Evolutionary conservation across 2,888 invertebrate genomes (phyloP), one percentile per base, ranked within the genome.

Genomic region (Calameuta idolon): DNA sequence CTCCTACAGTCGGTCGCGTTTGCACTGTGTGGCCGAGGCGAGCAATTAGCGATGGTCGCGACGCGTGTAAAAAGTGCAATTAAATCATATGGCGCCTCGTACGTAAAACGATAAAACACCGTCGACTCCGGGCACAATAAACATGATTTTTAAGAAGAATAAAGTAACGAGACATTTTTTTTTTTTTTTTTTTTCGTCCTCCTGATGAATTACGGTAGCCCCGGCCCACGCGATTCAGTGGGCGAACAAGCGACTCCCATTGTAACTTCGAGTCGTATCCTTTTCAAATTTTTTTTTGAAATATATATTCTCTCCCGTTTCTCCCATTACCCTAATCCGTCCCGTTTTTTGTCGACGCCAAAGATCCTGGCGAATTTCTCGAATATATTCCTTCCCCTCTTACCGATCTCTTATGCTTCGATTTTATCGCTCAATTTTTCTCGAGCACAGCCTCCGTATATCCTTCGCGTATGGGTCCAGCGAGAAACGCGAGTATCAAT

Each of bases 141-240:
- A 75, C 35, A 76, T 69, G 74, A 33, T 74, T 79, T 80, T 71
- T 69, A 75, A 77, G 75, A 74, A 73, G 75, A 74, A 69, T 76
- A 77, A 79, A 77, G 69, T 75, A 76, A 74, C 71, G 77, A 74
- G 69, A 55, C 15, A 9, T 23, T 55, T 55, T 40, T 55, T 75
- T 79, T 80, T 78, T 75, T 75, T 5, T 23, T 55, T 55, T 15
- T 55, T 75, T 79, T 80, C 79, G 76, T 75, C 31, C 74, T 79
- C 71, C 76, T 74, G 75, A 75, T 30, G 69, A 77, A 81, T 68
- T 71, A 30, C 71, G 69, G 23, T 55, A 71, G 71, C 71, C 9
- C 15, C 4, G 71, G 4, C 71, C 71, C 71, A 71, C 71, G 12
- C 71, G 11, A 5, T 23, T 3, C 9, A 12, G 71, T 71, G 71